These are phyloP conservation scores for Sebastes steindachneri DNA, from an alignment of 2,797 vertebrate species.

Conservation along the genomic window DNA sequence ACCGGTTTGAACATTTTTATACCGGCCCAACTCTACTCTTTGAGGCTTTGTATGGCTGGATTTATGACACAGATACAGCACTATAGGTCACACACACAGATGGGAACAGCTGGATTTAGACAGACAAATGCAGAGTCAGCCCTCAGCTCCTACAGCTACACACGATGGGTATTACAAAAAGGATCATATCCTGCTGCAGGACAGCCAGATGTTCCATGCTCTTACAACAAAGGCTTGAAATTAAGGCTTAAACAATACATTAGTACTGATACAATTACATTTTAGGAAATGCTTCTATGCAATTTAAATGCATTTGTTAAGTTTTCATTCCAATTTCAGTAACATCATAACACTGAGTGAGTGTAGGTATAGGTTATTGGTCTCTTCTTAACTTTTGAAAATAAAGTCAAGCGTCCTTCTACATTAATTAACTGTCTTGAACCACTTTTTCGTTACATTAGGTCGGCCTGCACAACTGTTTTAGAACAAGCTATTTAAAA, in stretches of 20 bases:
- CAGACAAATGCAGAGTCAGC: not conserved
- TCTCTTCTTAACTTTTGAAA: too few species aligned
- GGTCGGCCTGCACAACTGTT: too few species aligned
- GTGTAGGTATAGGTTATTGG: not conserved
- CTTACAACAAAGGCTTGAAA: not conserved
- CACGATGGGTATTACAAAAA: slow-evolving; percentile 50
- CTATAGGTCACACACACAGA: not conserved
- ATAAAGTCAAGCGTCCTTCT: too few species aligned
- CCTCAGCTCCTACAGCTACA: slow-evolving; percentile 14
- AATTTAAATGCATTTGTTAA: not conserved
- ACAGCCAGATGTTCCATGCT: slow-evolving; percentile 51
- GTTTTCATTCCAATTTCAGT: not conserved
- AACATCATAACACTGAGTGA: not conserved
- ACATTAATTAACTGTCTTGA: too few species aligned
- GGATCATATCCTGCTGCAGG: slow-evolving; percentile 53
- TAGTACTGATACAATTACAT: not conserved
- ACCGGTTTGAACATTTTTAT: too few species aligned
- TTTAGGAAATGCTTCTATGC: not conserved
- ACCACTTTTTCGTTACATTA: too few species aligned
- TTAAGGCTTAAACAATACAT: not conserved
- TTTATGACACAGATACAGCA: not conserved
- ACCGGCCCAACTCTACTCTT: too few species aligned
- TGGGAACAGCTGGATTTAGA: slow-evolving; percentile 6
- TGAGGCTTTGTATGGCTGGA: not conserved
- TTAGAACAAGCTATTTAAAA: too few species aligned